Evolutionary conservation across 2,797 vertebrate genomes (phyloP).

Genomic region (Neomorphus geoffroyi): DNA sequence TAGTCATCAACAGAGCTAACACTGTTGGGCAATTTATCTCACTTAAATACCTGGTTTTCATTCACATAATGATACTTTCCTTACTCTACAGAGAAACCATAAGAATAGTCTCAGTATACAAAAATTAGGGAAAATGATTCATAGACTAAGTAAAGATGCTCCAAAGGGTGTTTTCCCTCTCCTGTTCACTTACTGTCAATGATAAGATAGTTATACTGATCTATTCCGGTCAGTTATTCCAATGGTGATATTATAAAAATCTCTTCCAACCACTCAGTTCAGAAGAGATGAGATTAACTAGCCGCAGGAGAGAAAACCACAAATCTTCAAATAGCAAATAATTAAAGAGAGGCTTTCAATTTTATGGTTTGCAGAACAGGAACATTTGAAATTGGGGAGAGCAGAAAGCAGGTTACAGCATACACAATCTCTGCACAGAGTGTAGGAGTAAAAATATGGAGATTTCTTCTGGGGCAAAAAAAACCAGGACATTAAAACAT

Average conservation of each 20-base stretch:
- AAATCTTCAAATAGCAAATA: not conserved
- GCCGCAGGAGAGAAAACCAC: not conserved
- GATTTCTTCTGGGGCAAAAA: not conserved
- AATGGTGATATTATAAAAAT: not conserved
- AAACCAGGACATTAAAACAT: not conserved
- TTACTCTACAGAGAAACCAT: not conserved
- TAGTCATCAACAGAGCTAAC: conserved; percentile 35
- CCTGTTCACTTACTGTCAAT: not conserved
- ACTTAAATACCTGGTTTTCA: conserved; percentile 46
- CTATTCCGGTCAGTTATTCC: not conserved
- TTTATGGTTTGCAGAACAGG: conserved; percentile 22
- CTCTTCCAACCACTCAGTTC: not conserved
- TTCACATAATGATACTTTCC: not conserved
- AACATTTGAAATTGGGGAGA: not conserved
- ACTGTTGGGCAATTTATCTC: not conserved
- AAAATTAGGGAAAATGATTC: not conserved
- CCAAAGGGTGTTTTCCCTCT: not conserved
- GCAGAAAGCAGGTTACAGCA: not conserved
- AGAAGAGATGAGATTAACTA: not conserved
- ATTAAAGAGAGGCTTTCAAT: conserved; percentile 46
- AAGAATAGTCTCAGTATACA: not conserved
- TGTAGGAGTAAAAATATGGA: not conserved
- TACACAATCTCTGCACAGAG: not conserved
- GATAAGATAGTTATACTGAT: not conserved
- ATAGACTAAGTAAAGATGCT: not conserved